phyloP scores from a whole-genome alignment of 2,888 invertebrate species.

The Erebia aethiops region DNA sequence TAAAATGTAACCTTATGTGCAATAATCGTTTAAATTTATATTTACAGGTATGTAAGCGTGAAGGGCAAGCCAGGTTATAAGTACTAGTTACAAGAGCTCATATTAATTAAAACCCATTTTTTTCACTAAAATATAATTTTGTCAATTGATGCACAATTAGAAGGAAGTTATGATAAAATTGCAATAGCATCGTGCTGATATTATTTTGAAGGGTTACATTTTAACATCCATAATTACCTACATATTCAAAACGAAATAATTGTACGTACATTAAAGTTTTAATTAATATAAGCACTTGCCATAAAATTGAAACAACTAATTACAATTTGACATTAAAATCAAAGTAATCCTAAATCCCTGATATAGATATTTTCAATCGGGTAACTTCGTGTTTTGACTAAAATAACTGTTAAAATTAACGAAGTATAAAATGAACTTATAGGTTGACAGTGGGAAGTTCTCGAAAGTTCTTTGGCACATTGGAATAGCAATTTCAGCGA shows the following conservation, averaged over 20 bases:
- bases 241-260: too few relatives aligned
- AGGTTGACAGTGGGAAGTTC: slow-evolving; percentile 36
- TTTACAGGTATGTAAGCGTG: slow-evolving; percentile 76
- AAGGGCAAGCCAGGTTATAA: slow-evolving; percentile 66
- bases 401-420: not conserved
- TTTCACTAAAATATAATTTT: not conserved
- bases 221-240: too few relatives aligned
- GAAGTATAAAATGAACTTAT: slow-evolving; percentile 5
- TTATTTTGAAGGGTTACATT: too few relatives aligned
- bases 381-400: slow-evolving; percentile 3
- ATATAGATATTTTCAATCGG: slow-evolving; percentile 14
- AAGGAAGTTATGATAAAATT: too few relatives aligned
- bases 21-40: slow-evolving; percentile 59
- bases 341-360: not conserved
- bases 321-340: not conserved
- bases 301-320: slow-evolving; percentile 1
- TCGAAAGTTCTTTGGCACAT: slow-evolving; percentile 62
- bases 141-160: not conserved
- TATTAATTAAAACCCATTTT: slow-evolving; percentile 19
- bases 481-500: slow-evolving; percentile 49
- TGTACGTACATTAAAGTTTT: not conserved
- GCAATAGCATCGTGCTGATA: not conserved
- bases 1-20: slow-evolving; percentile 66
- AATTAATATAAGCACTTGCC: slow-evolving; percentile 14
- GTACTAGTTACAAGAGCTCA: slow-evolving; percentile 21